These are phyloP conservation scores for Cervus canadensis DNA, from an alignment of 2,113 vertebrate genomes.

Conservation along the genomic window DNA sequence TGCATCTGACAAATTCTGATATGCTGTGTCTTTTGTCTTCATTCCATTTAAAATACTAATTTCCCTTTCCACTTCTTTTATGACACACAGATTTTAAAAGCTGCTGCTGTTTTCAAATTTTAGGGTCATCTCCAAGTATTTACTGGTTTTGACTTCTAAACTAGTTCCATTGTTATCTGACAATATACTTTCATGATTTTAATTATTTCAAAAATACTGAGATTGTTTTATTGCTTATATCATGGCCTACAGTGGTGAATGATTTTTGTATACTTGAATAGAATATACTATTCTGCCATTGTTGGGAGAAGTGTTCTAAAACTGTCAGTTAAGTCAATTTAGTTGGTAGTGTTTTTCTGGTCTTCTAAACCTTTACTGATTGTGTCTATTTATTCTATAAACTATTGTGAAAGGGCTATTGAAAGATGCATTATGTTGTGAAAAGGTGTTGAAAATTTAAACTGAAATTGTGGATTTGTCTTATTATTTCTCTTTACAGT, in stretches of 20 bases:
- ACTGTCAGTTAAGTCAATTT: not conserved
- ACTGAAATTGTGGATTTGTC: not conserved
- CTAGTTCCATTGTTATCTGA: not conserved
- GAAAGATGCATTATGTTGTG: not conserved
- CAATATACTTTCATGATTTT: not conserved
- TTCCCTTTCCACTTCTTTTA: not conserved
- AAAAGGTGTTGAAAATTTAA: not conserved
- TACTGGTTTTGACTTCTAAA: not conserved
- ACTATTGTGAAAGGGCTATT: not conserved
- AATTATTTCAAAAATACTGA: not conserved
- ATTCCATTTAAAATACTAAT: not conserved
- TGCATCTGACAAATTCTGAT: not conserved
- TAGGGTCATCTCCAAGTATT: not conserved
- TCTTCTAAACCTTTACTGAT: not conserved
- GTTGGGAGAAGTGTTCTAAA: not conserved
- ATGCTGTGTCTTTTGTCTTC: not conserved
- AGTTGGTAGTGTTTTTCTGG: not conserved
- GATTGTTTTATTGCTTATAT: not conserved
- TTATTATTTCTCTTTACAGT: not conserved
- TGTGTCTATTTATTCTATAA: not conserved
- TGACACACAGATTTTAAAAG: not conserved
- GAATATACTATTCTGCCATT: not conserved
- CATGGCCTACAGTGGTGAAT: not conserved
- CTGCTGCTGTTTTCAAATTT: not conserved
- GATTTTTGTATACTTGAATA: not conserved